Percentiles rank a stretch among this genome's conserved stretches.
These are phyloP conservation scores for Microcebus murinus DNA, from an alignment of 2,113 vertebrate species.

Conservation along the genomic window DNA sequence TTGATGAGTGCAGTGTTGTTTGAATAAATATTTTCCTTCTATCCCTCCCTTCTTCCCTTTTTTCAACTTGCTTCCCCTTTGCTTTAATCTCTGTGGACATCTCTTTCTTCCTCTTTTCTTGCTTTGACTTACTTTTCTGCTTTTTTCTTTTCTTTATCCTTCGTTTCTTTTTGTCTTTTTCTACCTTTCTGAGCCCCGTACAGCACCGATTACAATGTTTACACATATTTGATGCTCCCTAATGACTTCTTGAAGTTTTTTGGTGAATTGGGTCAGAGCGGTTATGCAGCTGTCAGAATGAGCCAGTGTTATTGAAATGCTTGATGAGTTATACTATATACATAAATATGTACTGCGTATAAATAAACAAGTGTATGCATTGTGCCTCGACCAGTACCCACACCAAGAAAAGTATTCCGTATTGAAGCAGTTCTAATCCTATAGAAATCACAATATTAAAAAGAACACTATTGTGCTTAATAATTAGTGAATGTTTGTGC, in stretches of 20 bases:
- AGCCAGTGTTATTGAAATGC: neutral
- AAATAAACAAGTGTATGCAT: neutral
- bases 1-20: neutral
- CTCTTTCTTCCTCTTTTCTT: neutral
- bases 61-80: neutral
- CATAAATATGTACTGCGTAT: neutral
- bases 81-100: neutral
- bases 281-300: neutral
- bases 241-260: neutral
- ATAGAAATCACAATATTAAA: neutral
- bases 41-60: neutral
- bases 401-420: neutral
- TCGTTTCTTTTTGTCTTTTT: neutral
- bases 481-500: neutral
- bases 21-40: neutral
- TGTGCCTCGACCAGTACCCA: neutral
- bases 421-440: neutral
- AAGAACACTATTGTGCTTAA: neutral
- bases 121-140: too few species aligned
- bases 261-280: neutral
- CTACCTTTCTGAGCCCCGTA: neutral
- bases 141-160: neutral
- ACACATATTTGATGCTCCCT: neutral
- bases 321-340: neutral
- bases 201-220: neutral